These are phyloP conservation scores for Bibio marci DNA, from an alignment of 2,888 invertebrate genomes.

Conservation along the genomic window DNA sequence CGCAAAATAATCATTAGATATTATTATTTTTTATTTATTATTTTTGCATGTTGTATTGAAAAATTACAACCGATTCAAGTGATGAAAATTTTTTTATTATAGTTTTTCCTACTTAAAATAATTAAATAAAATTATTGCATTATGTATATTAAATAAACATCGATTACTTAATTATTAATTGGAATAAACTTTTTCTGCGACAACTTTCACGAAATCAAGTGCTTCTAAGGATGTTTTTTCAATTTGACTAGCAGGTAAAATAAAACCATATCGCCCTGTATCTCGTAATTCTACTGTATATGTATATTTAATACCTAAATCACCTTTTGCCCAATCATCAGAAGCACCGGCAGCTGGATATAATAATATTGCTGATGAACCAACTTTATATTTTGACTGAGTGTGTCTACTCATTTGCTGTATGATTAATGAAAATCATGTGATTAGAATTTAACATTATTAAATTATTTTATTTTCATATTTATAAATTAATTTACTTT, in stretches of 20 bases:
- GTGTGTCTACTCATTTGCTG: constrained; percentile 41
- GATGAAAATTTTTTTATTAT: no score
- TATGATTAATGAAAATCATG: constrained; percentile 14
- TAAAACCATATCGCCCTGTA: constrained; percentile 66
- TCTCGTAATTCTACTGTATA: constrained; percentile 83
- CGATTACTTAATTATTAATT: no score
- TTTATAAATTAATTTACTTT: constrained; percentile 28
- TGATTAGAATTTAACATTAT: neutral
- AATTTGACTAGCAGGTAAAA: constrained; percentile 66
- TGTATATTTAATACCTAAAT: constrained; percentile 64
- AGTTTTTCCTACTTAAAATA: no score
- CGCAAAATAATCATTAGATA: no score
- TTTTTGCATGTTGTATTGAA: no score
- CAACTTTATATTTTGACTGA: constrained; percentile 52
- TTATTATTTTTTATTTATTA: no score
- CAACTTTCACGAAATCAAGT: constrained; percentile 5
- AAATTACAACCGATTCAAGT: no score
- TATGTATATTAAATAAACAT: no score
- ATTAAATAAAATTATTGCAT: no score
- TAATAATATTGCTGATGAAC: constrained; percentile 57
- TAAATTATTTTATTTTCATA: neutral
- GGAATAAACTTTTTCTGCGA: neutral
- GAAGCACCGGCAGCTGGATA: constrained; percentile 71
- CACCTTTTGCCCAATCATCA: constrained; percentile 84
- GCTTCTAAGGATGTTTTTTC: constrained; percentile 55